Evolutionary conservation across 2,797 vertebrate genomes (phyloP).

Genomic region (Coilia nasus): DNA sequence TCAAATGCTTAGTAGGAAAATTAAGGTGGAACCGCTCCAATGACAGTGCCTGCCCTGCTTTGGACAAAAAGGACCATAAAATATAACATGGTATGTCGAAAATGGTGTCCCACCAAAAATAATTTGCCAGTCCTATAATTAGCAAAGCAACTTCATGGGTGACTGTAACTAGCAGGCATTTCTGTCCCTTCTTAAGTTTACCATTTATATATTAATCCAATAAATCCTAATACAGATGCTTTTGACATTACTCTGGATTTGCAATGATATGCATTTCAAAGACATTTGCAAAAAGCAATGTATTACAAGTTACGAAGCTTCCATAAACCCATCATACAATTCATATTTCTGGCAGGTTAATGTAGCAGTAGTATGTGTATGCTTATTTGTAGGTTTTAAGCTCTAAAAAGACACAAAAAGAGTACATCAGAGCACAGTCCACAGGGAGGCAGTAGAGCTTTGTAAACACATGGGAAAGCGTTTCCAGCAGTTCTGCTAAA

Average conservation of each 20-base stretch:
- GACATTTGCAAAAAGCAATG: not conserved
- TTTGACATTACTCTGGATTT: not conserved
- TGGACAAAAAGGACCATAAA: not conserved
- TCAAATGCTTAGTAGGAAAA: not conserved
- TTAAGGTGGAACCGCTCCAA: not conserved
- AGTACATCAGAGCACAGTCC: conserved; percentile 20
- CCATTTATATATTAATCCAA: not conserved
- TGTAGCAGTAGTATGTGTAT: not conserved
- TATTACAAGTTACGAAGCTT: not conserved
- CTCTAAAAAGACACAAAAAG: not conserved
- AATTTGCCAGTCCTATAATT: not conserved
- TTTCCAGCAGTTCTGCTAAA: not conserved
- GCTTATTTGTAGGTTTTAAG: not conserved
- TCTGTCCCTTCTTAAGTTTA: not conserved
- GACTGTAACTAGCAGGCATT: not conserved
- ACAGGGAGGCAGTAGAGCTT: conserved; percentile 46
- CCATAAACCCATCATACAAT: not conserved
- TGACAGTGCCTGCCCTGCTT: not conserved
- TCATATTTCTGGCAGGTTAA: not conserved
- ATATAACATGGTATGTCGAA: not conserved
- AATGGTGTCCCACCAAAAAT: not conserved
- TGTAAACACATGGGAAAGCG: not conserved
- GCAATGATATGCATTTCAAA: not conserved
- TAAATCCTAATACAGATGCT: not conserved
- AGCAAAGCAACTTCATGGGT: not conserved